Percentiles rank a stretch among this genome's conserved stretches.
These are phyloP conservation scores for Lepus europaeus DNA, from an alignment of 2,113 vertebrate genomes.

Conservation along the genomic window DNA sequence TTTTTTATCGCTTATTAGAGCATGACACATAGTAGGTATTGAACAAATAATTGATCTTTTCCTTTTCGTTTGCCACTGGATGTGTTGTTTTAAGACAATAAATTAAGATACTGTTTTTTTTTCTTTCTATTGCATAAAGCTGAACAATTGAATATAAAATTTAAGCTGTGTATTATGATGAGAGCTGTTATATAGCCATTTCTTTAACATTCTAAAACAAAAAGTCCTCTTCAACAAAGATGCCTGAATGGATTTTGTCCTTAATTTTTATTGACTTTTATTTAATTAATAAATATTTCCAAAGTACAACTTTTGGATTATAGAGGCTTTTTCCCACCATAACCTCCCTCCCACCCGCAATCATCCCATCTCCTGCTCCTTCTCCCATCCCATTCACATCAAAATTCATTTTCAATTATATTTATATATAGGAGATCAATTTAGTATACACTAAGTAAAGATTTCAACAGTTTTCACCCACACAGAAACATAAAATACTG, in stretches of 20 bases:
- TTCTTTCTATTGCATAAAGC: neutral
- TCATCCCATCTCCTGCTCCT: no score
- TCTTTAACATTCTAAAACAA: neutral
- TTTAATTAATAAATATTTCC: neutral
- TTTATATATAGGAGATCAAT: no score
- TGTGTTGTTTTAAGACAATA: neutral
- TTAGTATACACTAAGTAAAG: no score
- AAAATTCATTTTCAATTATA: no score
- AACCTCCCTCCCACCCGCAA: no score
- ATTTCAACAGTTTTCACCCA: no score
- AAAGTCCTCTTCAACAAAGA: neutral
- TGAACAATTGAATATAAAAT: neutral
- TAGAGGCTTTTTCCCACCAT: no score
- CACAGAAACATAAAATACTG: no score
- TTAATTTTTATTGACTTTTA: neutral
- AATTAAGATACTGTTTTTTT: neutral
- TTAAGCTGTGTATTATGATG: neutral
- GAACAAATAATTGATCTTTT: neutral
- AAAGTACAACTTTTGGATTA: no score
- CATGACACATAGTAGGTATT: neutral
- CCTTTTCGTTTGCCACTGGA: neutral
- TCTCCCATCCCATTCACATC: no score
- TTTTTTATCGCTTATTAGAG: neutral
- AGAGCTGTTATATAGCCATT: neutral
- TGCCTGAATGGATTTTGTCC: neutral